Conservation (phyloP, 2,797 vertebrate genomes). For the Discoglossus pictus region DNA sequence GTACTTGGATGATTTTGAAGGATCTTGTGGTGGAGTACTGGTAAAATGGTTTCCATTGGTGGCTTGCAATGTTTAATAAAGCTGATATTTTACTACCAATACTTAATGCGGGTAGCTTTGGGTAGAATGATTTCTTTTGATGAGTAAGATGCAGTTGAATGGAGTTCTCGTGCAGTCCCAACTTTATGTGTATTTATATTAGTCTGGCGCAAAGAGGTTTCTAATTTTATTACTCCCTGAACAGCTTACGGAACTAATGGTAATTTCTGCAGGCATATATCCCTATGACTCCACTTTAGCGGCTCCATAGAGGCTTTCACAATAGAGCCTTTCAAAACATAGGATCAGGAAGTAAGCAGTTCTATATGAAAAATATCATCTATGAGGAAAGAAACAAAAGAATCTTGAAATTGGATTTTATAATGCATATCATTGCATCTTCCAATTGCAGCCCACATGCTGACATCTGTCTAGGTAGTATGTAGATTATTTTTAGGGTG, state of each 20-base stretch:
- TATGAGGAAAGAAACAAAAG: conserved; percentile 22
- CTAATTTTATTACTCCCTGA: conserved; percentile 46
- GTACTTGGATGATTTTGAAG: no score
- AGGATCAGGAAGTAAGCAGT: conserved; percentile 27
- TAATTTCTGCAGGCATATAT: conserved; percentile 54
- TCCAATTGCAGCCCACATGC: conserved; percentile 23
- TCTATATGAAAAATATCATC: conserved; percentile 37
- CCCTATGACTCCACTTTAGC: conserved; percentile 43
- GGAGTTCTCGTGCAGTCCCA: no score
- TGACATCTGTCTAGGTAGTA: conserved; percentile 7
- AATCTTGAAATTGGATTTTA: conserved; percentile 43
- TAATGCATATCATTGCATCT: conserved; percentile 17
- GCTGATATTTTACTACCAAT: no score
- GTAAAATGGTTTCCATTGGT: no score
- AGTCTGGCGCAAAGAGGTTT: conserved; percentile 57
- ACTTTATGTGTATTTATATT: no score
- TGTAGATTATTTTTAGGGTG: conserved; percentile 14
- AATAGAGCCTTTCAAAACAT: conserved; percentile 38
- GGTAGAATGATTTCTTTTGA: no score
- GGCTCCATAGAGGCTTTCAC: conserved; percentile 25
- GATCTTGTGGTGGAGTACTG: no score
- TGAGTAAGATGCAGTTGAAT: no score
- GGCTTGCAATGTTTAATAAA: no score
- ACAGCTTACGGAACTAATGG: conserved; percentile 50
- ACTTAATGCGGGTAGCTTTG: no score